Percentiles rank a stretch among this genome's conserved stretches.
Evolutionary conservation across 2,888 invertebrate species (phyloP).

Genomic region (Hedychridium roseum): DNA sequence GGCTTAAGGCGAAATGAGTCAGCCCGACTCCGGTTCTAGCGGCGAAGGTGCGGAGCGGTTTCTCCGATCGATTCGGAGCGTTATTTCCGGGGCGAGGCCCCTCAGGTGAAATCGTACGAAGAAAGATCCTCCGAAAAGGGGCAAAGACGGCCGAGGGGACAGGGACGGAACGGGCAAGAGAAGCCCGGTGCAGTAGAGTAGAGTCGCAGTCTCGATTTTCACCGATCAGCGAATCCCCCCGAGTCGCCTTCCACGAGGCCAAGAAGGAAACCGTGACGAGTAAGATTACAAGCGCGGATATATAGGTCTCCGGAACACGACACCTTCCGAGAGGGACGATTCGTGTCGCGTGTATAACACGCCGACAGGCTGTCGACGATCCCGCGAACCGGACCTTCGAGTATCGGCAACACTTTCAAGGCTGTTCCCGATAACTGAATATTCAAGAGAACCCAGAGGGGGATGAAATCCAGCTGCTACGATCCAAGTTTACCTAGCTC

Average conservation of each 20-base stretch:
- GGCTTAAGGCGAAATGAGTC: too few species aligned
- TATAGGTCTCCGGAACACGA: conserved; percentile 1
- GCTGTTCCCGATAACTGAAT: too few species aligned
- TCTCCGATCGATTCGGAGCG: conserved; percentile 2
- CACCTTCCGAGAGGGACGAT: background rate
- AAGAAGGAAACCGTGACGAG: conserved; percentile 2
- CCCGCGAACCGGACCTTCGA: too few species aligned
- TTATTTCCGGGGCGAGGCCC: background rate
- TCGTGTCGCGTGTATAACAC: background rate
- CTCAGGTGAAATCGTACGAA: too few species aligned
- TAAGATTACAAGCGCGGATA: conserved; percentile 1
- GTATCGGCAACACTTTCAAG: too few species aligned
- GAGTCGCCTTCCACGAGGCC: background rate
- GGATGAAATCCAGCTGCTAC: too few species aligned
- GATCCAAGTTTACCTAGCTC: too few species aligned
- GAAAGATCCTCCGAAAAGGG: too few species aligned
- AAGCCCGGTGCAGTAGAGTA: background rate
- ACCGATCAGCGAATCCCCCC: background rate
- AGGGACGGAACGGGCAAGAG: background rate
- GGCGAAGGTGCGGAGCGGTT: conserved; percentile 1
- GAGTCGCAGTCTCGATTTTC: background rate
- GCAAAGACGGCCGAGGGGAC: too few species aligned
- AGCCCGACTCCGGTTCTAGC: too few species aligned
- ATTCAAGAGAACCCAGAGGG: too few species aligned
- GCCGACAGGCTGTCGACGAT: too few species aligned